Conservation (phyloP, 2,888 invertebrate genomes). For the Parnassius smintheus region DNA sequence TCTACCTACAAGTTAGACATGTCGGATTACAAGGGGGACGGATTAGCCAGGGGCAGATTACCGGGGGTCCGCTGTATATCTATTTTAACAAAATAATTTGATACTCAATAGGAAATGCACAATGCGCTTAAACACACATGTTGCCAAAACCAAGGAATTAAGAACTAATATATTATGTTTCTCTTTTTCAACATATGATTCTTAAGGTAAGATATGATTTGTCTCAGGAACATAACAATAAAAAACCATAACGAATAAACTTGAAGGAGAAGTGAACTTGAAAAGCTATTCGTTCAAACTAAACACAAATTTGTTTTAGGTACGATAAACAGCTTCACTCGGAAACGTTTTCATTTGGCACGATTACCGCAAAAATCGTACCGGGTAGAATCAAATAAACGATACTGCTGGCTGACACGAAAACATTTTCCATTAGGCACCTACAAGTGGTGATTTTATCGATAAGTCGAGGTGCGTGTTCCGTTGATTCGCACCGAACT, state of each 20-base stretch:
- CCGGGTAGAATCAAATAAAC: conserved; percentile 27
- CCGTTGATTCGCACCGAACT: conserved; percentile 34
- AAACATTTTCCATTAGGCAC: conserved; percentile 29
- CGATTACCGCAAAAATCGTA: conserved; percentile 29
- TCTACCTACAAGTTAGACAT: no score
- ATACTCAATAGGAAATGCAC: no score
- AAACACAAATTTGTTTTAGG: conserved; percentile 26
- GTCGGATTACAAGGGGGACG: no score
- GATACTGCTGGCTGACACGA: conserved; percentile 32
- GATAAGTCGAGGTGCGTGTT: conserved; percentile 36
- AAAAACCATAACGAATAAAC: conserved; percentile 2
- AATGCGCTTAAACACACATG: no score
- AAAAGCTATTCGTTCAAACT: conserved; percentile 17
- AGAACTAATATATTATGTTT: no score
- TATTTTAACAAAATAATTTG: no score
- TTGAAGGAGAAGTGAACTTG: conserved; percentile 11
- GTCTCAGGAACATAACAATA: neutral
- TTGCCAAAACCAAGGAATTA: no score
- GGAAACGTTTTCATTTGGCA: conserved; percentile 29
- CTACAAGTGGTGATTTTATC: conserved; percentile 38
- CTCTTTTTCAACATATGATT: no score
- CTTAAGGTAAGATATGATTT: no score
- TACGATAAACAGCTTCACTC: conserved; percentile 24
- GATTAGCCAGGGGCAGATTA: no score
- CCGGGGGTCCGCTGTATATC: no score